Percentiles rank a stretch among this genome's conserved stretches.
Evolutionary conservation across 2,797 vertebrate genomes (phyloP).

Genomic region (Pteronotus mesoamericanus): DNA sequence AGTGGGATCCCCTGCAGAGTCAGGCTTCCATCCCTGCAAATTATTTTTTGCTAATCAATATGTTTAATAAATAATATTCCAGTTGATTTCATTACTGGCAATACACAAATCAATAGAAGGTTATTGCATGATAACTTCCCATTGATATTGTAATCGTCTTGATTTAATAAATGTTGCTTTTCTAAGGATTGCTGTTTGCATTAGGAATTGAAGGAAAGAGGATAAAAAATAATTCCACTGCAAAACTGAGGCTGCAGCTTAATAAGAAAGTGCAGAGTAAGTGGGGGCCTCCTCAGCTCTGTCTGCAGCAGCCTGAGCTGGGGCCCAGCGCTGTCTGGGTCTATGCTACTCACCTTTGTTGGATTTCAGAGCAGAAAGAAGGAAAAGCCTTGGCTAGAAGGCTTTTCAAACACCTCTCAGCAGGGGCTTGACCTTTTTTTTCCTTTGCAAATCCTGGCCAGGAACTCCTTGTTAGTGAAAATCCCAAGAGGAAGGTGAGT

Average conservation of each 20-base stretch:
- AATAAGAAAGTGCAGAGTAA: not conserved
- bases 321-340: not conserved
- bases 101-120: constrained; percentile 76
- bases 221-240: constrained; percentile 41
- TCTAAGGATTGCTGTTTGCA: constrained; percentile 59
- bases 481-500: not conserved
- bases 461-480: constrained; percentile 15
- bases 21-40: constrained; percentile 38
- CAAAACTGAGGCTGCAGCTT: not conserved
- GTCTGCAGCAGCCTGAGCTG: not conserved
- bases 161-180: constrained; percentile 70
- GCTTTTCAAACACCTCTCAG: not conserved
- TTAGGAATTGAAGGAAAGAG: constrained; percentile 48
- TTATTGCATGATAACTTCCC: constrained; percentile 74
- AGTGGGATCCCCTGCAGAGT: constrained; percentile 43
- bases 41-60: constrained; percentile 67
- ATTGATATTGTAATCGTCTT: constrained; percentile 73
- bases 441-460: constrained; percentile 3
- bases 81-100: constrained; percentile 75
- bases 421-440: not conserved
- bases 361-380: not conserved
- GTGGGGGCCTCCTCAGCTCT: not conserved
- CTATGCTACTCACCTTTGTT: not conserved
- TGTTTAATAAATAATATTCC: constrained; percentile 75
- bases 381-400: not conserved